Percentiles rank a stretch among this genome's conserved stretches.
phyloP scores from a whole-genome alignment of 2,888 invertebrate species.

The Nesidiocoris tenuis region DNA sequence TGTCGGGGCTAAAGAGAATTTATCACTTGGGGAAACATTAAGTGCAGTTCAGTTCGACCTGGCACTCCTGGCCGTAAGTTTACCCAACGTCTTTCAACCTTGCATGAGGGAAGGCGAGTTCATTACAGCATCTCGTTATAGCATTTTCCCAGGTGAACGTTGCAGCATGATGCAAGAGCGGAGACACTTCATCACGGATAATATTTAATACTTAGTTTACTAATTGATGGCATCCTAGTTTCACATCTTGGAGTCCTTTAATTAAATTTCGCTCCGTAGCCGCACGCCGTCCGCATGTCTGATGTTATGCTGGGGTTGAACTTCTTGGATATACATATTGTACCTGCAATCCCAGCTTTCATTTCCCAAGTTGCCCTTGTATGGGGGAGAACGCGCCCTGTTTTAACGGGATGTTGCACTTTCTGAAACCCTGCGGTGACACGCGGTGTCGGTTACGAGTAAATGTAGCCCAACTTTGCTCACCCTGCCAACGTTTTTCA shows the following conservation, averaged over 20 bases:
- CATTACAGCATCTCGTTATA: background rate
- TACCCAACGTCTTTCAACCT: background rate
- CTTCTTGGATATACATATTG: background rate
- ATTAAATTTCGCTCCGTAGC: slow-evolving; percentile 19
- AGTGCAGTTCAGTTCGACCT: background rate
- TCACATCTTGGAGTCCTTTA: slow-evolving; percentile 15
- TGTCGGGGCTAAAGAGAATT: background rate
- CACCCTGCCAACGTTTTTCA: too few relatives aligned
- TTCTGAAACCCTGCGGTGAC: background rate
- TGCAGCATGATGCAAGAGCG: background rate
- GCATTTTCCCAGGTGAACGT: background rate
- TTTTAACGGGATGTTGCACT: background rate
- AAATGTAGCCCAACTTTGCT: background rate
- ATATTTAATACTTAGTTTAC: slow-evolving; percentile 30
- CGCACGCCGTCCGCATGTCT: background rate
- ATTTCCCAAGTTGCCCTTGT: background rate
- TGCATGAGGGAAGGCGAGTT: background rate
- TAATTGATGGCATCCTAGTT: slow-evolving; percentile 27
- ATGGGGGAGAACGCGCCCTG: background rate
- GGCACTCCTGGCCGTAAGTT: background rate
- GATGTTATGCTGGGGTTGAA: background rate
- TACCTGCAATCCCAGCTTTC: background rate
- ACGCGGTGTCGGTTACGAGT: background rate
- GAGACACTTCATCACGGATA: slow-evolving; percentile 28
- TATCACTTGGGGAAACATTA: background rate